These are phyloP conservation scores for Mayetiola destructor DNA, from an alignment of 2,888 invertebrate genomes.

Conservation along the genomic window DNA sequence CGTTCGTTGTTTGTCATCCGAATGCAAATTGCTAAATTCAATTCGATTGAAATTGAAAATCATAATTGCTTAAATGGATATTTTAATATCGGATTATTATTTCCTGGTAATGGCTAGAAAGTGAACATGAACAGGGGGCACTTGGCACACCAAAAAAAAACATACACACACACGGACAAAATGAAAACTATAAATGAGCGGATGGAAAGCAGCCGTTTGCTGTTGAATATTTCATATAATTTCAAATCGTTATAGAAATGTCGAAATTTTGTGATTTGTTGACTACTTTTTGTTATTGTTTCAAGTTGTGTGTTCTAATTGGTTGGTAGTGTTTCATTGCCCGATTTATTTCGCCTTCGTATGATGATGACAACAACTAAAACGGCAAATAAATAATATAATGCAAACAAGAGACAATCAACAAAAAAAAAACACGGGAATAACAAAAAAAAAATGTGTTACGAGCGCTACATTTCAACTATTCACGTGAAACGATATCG, in stretches of 20 bases:
- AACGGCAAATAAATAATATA: no score
- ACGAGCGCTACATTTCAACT: no score
- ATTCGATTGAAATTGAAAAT: constrained; percentile 7
- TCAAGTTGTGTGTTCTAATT: no score
- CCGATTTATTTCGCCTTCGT: not conserved
- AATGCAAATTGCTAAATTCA: constrained; percentile 3
- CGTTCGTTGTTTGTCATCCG: no score
- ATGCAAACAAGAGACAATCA: not conserved
- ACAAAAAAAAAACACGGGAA: not conserved
- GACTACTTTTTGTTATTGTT: no score
- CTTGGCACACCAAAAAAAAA: no score
- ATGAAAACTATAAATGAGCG: not conserved
- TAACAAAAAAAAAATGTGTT: not conserved
- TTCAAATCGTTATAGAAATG: not conserved
- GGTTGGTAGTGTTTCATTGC: constrained; percentile 6
- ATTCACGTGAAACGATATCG: no score
- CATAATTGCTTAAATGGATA: constrained; percentile 8
- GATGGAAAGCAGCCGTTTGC: not conserved
- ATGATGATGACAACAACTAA: no score
- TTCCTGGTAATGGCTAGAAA: not conserved
- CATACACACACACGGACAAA: not conserved
- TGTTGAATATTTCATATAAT: constrained; percentile 2
- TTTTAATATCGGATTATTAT: not conserved
- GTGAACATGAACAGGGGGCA: no score
- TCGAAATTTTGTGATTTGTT: constrained; percentile 2